A percentile compares a stretch with the other conserved stretches of the same genome.
These are phyloP conservation scores for Campoplex capitator DNA, from an alignment of 2,888 invertebrate genomes.

Conservation along the genomic window DNA sequence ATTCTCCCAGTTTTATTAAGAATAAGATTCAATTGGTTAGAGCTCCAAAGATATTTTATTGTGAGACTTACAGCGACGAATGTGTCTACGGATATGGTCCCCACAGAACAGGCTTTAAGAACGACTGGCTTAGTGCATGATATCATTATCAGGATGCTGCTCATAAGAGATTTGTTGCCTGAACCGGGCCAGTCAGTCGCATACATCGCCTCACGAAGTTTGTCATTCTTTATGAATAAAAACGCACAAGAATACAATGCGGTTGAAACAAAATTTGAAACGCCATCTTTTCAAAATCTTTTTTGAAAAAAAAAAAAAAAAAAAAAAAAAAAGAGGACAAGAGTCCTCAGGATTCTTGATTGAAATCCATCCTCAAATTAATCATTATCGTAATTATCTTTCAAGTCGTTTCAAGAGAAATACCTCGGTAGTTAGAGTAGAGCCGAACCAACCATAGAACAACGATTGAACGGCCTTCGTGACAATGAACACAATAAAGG, in stretches of 20 bases:
- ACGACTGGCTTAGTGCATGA: constrained; percentile 52
- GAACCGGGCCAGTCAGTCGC: constrained; percentile 51
- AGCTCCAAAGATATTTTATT: background rate
- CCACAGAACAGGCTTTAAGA: constrained; percentile 53
- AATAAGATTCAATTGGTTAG: background rate
- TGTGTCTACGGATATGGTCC: constrained; percentile 60
- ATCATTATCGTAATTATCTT: background rate
- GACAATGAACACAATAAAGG: constrained; percentile 39
- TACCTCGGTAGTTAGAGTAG: constrained; percentile 61
- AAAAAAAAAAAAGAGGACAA: too few relatives aligned
- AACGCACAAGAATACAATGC: too few relatives aligned
- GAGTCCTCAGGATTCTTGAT: too few relatives aligned
- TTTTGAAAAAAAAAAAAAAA: too few relatives aligned
- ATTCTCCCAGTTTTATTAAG: too few relatives aligned
- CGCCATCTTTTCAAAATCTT: background rate
- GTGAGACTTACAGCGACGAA: constrained; percentile 51
- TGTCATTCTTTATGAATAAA: background rate
- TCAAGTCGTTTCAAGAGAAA: background rate
- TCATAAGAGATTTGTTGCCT: constrained; percentile 44
- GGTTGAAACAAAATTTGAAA: background rate
- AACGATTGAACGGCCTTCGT: constrained; percentile 60
- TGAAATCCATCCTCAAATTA: background rate
- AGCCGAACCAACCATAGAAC: constrained; percentile 65
- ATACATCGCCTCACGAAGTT: constrained; percentile 49
- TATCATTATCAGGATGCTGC: constrained; percentile 52